Evolutionary conservation across 2,113 vertebrate genomes (phyloP), one percentile per base, ranked within the genome.

Genomic region (Sialia sialis): DNA sequence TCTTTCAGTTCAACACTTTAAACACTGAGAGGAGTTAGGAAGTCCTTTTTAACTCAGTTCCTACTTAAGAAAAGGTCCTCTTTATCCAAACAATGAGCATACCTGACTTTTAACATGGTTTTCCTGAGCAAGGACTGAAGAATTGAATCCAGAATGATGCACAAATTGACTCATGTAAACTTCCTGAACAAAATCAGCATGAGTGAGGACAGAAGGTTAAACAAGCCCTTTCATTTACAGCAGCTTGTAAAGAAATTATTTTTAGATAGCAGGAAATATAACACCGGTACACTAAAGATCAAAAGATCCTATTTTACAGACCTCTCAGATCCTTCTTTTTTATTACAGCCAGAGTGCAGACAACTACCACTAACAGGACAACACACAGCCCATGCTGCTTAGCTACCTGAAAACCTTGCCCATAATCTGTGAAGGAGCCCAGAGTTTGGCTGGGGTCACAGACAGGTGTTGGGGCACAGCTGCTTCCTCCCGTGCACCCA

Each of bases 221-320:
- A 93, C 84, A 95, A 94, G 79, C 27, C 85, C 75, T 70, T 93
- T 86, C 46, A n/a, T 75, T 93, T 93, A 91, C 34, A 93, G 55
- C 46, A 51, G 74, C 85, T 91, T 86, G 76, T 94, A 90, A 95
- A 96, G 52, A 90, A 95, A 90, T 93, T 95, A 90, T 93, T 94
- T 96, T 95, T 93, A 96, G 94, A 95, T 74, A 95, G 60, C 79
- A 93, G 91, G 94, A 96, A 96, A 90, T 49, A 56, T 82, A 93
- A 94, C 69, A 58, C 60, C 39, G 9, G 78, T 94, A 87, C 1
- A 18, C 29, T 19, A 36, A 82, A 96, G 91, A 96, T 96, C 91
- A 91, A 97, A 93, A 87, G 89, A 95, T 83, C 63, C 82, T 88
- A 59, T 63, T 93, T 86, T 90, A 95, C 34, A 74, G 68, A 34